These are phyloP conservation scores for Arion vulgaris DNA, from an alignment of 1,140 invertebrate genomes.

Conservation along the genomic window DNA sequence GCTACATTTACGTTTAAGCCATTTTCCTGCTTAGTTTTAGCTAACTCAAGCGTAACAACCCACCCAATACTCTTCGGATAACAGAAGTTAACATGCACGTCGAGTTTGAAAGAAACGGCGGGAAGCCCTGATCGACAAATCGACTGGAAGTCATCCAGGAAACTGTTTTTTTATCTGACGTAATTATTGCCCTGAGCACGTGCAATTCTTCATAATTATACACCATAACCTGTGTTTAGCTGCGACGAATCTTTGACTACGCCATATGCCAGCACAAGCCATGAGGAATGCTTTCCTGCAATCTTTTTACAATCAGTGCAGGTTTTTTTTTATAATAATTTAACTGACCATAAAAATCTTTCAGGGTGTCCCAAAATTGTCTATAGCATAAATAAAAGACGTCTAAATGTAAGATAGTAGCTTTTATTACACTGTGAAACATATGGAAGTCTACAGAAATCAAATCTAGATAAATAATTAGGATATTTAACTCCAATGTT, in stretches of 20 bases:
- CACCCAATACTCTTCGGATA: not conserved
- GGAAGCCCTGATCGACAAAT: not conserved
- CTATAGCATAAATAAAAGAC: too few relatives aligned
- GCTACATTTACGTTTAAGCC: too few relatives aligned
- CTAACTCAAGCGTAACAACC: not conserved
- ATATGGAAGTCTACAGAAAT: too few relatives aligned
- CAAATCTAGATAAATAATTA: too few relatives aligned
- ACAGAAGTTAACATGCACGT: not conserved
- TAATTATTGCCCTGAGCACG: slow-evolving; percentile 7
- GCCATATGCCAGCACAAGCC: not conserved
- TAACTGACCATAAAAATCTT: too few relatives aligned
- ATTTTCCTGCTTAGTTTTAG: not conserved
- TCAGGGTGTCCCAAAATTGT: too few relatives aligned
- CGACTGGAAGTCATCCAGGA: not conserved
- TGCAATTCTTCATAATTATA: slow-evolving; percentile 6
- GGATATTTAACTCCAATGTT: too few relatives aligned
- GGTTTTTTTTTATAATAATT: too few relatives aligned
- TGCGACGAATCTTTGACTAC: not conserved
- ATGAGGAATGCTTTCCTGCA: not conserved
- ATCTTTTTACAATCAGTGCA: too few relatives aligned
- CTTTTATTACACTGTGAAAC: too few relatives aligned
- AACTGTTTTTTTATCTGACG: slow-evolving; percentile 1
- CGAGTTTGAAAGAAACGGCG: not conserved
- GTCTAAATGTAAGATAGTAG: too few relatives aligned
- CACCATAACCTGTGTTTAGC: not conserved